Evolutionary conservation across 2,888 invertebrate species (phyloP).

Genomic region (Cheiracanthium punctorium): DNA sequence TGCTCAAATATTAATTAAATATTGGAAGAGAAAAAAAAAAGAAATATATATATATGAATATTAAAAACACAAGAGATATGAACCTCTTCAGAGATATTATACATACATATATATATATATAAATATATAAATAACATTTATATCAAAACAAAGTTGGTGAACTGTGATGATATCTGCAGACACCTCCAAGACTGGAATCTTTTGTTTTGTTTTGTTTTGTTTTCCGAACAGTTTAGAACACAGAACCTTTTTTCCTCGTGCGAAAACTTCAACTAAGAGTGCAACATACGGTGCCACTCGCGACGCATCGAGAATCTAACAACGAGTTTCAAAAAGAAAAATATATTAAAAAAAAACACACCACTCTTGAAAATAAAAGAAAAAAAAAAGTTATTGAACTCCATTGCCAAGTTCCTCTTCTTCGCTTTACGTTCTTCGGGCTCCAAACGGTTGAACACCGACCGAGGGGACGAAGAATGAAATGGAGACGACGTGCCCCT

Average conservation of each 20-base stretch:
- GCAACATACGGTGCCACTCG: slow-evolving; percentile 27
- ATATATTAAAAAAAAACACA: too few relatives aligned
- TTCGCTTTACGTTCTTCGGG: slow-evolving; percentile 54
- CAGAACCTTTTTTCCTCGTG: slow-evolving; percentile 51
- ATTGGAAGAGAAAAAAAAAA: not conserved
- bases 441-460: slow-evolving; percentile 37
- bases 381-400: slow-evolving; percentile 30
- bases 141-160: slow-evolving; percentile 50
- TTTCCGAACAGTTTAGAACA: slow-evolving; percentile 32
- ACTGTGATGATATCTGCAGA: slow-evolving; percentile 34
- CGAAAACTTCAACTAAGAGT: slow-evolving; percentile 38
- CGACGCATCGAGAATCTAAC: slow-evolving; percentile 63
- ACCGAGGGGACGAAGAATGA: slow-evolving; percentile 57
- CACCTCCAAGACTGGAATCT: slow-evolving; percentile 30
- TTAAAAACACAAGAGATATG: not conserved
- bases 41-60: not conserved
- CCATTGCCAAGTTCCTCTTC: slow-evolving; percentile 67
- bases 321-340: slow-evolving; percentile 53
- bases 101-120: slow-evolving; percentile 1
- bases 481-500: slow-evolving; percentile 61
- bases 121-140: slow-evolving; percentile 12
- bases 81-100: not conserved
- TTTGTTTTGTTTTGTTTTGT: too few relatives aligned
- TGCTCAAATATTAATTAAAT: slow-evolving; percentile 55
- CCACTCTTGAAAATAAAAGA: slow-evolving; percentile 26